phyloP scores from a whole-genome alignment of 2,888 invertebrate genomes.

The Athripsodes cinereus region DNA sequence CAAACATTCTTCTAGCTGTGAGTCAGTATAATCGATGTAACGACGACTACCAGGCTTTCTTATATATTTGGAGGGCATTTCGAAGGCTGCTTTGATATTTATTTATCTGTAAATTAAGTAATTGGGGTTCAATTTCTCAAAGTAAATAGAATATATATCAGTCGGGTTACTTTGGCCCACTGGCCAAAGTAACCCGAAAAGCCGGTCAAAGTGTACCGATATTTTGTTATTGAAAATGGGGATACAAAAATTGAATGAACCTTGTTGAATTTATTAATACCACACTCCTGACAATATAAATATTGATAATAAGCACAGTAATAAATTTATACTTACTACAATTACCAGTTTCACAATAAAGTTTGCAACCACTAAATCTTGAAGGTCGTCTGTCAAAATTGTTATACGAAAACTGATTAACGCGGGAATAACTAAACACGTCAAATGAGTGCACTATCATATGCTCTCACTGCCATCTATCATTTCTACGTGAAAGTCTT shows the following conservation, averaged over 20 bases:
- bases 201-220: conserved; percentile 2
- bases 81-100: not conserved
- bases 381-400: not conserved
- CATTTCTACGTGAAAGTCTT: not conserved
- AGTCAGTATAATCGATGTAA: not conserved
- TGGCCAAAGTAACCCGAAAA: conserved; percentile 4
- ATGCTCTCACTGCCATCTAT: not conserved
- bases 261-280: not conserved
- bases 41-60: conserved; percentile 5
- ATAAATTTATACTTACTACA: not conserved
- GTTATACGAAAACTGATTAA: not conserved
- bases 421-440: not conserved
- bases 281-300: not conserved
- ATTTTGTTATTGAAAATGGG: conserved; percentile 1
- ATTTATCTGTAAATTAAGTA: conserved; percentile 2
- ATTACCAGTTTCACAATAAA: conserved; percentile 3
- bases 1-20: conserved; percentile 1
- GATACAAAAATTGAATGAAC: not conserved
- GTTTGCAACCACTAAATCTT: not conserved
- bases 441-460: not conserved
- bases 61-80: conserved; percentile 3
- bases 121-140: not conserved
- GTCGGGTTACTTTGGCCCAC: not conserved
- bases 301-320: not conserved
- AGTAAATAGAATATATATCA: not conserved